A percentile compares a stretch with the other conserved stretches of the same genome.
Conservation (phyloP, 2,888 invertebrate genomes). For the Camptogramma bilineatum region DNA sequence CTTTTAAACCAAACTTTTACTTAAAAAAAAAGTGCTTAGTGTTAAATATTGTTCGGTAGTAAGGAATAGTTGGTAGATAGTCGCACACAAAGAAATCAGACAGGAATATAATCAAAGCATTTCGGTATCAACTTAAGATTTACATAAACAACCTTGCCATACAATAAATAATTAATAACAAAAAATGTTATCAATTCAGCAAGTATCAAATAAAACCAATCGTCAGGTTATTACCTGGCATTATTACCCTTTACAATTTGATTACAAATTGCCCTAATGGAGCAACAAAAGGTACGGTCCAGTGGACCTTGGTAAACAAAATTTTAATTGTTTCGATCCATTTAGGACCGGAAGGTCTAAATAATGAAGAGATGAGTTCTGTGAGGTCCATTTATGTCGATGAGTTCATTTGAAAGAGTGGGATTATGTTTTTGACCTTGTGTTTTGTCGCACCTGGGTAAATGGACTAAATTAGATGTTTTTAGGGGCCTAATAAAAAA, state of each 20-base stretch:
- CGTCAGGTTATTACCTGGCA: conserved; percentile 8
- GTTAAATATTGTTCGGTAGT: too few species aligned
- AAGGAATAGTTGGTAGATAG: too few species aligned
- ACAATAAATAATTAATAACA: too few species aligned
- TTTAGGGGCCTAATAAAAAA: not conserved
- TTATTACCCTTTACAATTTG: conserved; percentile 26
- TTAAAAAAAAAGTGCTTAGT: too few species aligned
- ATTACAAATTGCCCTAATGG: conserved; percentile 35
- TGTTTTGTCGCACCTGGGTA: conserved; percentile 25
- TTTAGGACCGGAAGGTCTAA: conserved; percentile 52
- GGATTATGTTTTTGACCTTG: conserved; percentile 30
- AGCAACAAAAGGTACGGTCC: conserved; percentile 37
- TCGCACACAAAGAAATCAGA: too few species aligned
- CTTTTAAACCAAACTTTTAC: too few species aligned
- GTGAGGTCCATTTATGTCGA: conserved; percentile 30
- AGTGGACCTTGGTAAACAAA: conserved; percentile 53
- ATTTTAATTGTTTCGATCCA: conserved; percentile 57
- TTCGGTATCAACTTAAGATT: too few species aligned
- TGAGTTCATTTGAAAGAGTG: conserved; percentile 37
- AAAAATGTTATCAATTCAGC: not conserved
- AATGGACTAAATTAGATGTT: conserved; percentile 20
- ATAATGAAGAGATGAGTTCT: conserved; percentile 44
- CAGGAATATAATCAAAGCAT: too few species aligned
- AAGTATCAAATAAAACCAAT: conserved; percentile 10
- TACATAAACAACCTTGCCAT: too few species aligned